phyloP scores from a whole-genome alignment of 2,797 vertebrate species.

The Numenius phaeopus region DNA sequence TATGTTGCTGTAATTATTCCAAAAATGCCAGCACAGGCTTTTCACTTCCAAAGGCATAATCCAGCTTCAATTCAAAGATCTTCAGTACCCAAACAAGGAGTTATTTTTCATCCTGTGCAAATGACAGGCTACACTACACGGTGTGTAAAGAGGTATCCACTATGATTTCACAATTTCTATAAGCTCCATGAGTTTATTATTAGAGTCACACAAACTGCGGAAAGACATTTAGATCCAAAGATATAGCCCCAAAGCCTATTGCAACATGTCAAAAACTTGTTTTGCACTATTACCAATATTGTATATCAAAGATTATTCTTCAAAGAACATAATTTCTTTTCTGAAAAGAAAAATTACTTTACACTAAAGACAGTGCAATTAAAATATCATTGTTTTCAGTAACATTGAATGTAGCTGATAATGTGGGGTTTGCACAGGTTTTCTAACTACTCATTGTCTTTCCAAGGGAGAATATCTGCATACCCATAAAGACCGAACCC shows the following conservation, averaged over 20 bases:
- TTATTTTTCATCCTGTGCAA: background rate
- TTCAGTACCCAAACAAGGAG: background rate
- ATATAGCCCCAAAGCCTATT: background rate
- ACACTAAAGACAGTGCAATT: conserved; percentile 57
- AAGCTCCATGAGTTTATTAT: background rate
- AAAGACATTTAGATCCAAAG: background rate
- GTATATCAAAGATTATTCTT: conserved; percentile 35
- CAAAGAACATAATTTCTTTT: conserved; percentile 48
- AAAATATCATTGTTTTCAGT: conserved; percentile 67
- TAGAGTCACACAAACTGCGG: background rate
- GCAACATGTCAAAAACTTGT: background rate
- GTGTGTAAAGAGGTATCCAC: background rate
- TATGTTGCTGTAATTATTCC: background rate
- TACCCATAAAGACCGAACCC: background rate
- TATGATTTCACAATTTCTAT: background rate
- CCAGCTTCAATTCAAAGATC: background rate
- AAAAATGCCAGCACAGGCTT: background rate
- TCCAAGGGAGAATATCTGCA: background rate
- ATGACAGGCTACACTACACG: background rate
- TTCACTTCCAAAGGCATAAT: background rate
- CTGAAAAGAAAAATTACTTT: conserved; percentile 51
- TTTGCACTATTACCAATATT: background rate
- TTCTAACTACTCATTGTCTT: conserved; percentile 29
- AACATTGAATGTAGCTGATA: conserved; percentile 21
- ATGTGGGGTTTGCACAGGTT: background rate